Evolutionary conservation across 2,113 vertebrate species (phyloP).

Genomic region (Sula dactylatra): DNA sequence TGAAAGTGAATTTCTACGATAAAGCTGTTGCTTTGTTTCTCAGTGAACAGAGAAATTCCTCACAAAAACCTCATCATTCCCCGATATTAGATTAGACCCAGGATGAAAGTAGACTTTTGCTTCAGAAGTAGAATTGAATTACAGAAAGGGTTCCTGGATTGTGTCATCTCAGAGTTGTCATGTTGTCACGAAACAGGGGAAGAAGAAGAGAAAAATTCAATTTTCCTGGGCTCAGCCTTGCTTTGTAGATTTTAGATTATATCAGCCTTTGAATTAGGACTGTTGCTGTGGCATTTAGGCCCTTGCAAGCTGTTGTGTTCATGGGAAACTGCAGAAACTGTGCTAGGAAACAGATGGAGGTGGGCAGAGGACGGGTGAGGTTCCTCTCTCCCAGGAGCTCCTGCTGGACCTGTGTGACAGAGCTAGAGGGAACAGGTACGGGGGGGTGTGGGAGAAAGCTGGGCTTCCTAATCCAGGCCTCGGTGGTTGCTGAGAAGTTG

Average conservation of each 20-base stretch:
- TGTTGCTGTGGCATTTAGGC: not conserved
- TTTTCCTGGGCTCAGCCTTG: not conserved
- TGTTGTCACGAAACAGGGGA: not conserved
- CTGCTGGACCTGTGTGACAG: not conserved
- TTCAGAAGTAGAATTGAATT: conserved; percentile 39
- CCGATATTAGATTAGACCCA: not conserved
- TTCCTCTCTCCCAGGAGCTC: not conserved
- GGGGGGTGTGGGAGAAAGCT: not conserved
- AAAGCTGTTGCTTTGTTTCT: conserved; percentile 11
- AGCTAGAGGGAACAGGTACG: not conserved
- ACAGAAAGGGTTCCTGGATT: conserved; percentile 13
- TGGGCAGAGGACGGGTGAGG: not conserved
- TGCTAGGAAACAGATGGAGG: not conserved
- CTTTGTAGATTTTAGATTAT: not conserved
- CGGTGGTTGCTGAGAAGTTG: not conserved
- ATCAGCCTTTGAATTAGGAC: conserved; percentile 35
- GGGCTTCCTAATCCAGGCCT: not conserved
- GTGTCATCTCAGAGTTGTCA: not conserved
- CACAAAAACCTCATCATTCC: not conserved
- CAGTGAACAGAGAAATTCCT: conserved; percentile 19
- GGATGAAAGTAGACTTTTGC: conserved; percentile 17
- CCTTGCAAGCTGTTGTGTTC: not conserved
- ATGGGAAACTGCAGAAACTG: not conserved
- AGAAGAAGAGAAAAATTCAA: not conserved
- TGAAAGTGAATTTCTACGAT: not conserved